A percentile compares a stretch with the other conserved stretches of the same genome.
phyloP scores from a whole-genome alignment of 2,888 invertebrate genomes.

The Pristionchus fissidentatus region DNA sequence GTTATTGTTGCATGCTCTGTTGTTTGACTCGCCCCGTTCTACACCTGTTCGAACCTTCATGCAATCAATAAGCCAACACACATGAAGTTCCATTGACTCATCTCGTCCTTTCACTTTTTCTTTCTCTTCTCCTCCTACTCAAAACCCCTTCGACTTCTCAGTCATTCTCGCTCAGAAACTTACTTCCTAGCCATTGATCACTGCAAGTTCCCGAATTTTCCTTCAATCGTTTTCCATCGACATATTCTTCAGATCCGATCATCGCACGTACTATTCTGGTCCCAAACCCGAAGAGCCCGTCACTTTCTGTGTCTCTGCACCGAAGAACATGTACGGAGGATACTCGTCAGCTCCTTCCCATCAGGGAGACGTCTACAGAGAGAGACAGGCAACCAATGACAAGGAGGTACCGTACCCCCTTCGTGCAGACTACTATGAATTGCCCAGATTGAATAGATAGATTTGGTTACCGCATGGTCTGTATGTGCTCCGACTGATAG shows the following conservation, averaged over 20 bases:
- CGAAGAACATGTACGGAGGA: slow-evolving; percentile 49
- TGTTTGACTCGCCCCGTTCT: too few species aligned
- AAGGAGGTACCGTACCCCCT: slow-evolving; percentile 59
- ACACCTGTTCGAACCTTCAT: slow-evolving; percentile 31
- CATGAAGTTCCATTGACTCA: too few species aligned
- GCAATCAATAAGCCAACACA: slow-evolving; percentile 17
- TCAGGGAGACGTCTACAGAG: slow-evolving; percentile 59
- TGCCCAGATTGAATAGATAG: too few species aligned
- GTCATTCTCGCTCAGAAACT: too few species aligned
- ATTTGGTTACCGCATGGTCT: too few species aligned
- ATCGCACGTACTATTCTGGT: slow-evolving; percentile 28
- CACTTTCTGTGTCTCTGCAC: slow-evolving; percentile 56
- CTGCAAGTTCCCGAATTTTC: too few species aligned
- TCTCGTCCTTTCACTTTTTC: too few species aligned
- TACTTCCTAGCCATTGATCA: too few species aligned
- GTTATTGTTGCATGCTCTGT: too few species aligned
- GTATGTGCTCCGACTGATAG: slow-evolving; percentile 25
- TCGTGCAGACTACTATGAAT: too few species aligned
- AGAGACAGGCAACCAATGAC: slow-evolving; percentile 54
- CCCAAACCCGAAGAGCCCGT: slow-evolving; percentile 52
- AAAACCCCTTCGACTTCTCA: too few species aligned
- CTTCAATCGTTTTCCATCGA: too few species aligned
- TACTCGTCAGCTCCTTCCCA: slow-evolving; percentile 59
- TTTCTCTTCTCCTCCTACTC: slow-evolving; percentile 9
- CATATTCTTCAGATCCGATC: slow-evolving; percentile 26